Evolutionary conservation across 2,888 invertebrate species (phyloP).

Genomic region (Polyommatus icarus): DNA sequence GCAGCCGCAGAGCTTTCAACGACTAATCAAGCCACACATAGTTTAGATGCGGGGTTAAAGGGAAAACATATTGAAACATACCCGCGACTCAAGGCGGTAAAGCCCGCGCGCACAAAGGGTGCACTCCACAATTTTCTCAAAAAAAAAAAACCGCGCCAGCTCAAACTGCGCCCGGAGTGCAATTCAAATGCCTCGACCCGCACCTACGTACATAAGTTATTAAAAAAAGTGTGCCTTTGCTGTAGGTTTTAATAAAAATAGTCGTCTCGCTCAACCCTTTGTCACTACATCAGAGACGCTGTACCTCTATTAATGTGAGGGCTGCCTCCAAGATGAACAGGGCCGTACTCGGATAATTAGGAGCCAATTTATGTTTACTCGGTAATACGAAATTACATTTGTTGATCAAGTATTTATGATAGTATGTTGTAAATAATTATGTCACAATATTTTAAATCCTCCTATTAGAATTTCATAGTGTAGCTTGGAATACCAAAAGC

Average conservation of each 20-base stretch:
- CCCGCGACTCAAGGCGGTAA: constrained; percentile 60
- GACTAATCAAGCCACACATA: constrained; percentile 15
- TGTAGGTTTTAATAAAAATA: constrained; percentile 80
- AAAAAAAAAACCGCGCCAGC: constrained; percentile 59
- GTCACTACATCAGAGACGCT: constrained; percentile 73
- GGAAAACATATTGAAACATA: constrained; percentile 51
- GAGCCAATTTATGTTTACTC: constrained; percentile 33
- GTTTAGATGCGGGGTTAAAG: constrained; percentile 35
- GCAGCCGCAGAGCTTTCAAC: constrained; percentile 4
- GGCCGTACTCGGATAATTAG: constrained; percentile 56
- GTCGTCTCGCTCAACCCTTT: constrained; percentile 75
- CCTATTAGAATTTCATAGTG: background rate
- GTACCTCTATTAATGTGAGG: constrained; percentile 70
- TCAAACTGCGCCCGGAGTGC: constrained; percentile 57
- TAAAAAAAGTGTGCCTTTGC: constrained; percentile 77
- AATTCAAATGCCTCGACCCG: constrained; percentile 58
- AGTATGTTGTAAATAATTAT: background rate
- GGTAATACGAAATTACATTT: background rate
- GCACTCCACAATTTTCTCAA: constrained; percentile 69
- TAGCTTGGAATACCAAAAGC: background rate
- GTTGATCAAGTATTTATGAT: too few species aligned
- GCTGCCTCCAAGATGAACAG: constrained; percentile 71
- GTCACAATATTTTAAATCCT: too few species aligned
- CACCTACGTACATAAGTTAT: constrained; percentile 75
- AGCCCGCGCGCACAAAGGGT: constrained; percentile 60